phyloP scores from a whole-genome alignment of 1,140 invertebrate species.

The Colletes gigas region DNA sequence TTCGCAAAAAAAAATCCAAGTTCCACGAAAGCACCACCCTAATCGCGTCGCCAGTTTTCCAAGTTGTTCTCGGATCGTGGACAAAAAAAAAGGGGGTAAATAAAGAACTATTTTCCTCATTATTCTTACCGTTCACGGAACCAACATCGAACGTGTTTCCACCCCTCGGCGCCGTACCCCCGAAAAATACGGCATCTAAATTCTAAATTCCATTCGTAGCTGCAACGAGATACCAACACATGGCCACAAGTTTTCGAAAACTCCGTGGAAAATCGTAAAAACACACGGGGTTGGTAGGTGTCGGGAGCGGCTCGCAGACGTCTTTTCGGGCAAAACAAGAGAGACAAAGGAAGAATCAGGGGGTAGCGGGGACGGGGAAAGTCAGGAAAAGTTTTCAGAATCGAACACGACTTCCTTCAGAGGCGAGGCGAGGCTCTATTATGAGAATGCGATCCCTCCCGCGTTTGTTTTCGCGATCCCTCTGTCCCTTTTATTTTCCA shows the following conservation, averaged over 20 bases:
- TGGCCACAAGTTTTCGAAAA: conserved; percentile 29
- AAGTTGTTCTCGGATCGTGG: not conserved
- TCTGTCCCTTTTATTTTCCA: conserved; percentile 15
- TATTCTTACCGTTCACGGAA: not conserved
- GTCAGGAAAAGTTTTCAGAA: conserved; percentile 56
- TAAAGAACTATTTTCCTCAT: not conserved
- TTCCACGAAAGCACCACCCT: not conserved
- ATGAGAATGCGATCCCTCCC: conserved; percentile 48
- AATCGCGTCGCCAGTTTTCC: not conserved
- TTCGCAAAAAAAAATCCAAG: not conserved
- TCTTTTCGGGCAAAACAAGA: not conserved
- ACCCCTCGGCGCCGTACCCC: too few relatives aligned
- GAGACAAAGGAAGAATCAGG: not conserved
- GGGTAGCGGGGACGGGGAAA: conserved; percentile 16
- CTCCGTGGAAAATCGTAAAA: conserved; percentile 20
- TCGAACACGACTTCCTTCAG: conserved; percentile 60
- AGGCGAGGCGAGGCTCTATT: conserved; percentile 55
- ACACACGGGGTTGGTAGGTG: conserved; percentile 22
- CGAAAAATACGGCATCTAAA: not conserved
- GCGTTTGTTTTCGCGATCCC: conserved; percentile 59
- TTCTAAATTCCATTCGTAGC: conserved; percentile 14
- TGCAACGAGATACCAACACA: not conserved
- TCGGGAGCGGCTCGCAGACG: not conserved
- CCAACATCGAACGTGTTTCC: not conserved
- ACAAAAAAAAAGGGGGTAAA: not conserved